These are phyloP conservation scores for Vespertilio murinus DNA, from an alignment of 2,797 vertebrate genomes.

Conservation along the genomic window DNA sequence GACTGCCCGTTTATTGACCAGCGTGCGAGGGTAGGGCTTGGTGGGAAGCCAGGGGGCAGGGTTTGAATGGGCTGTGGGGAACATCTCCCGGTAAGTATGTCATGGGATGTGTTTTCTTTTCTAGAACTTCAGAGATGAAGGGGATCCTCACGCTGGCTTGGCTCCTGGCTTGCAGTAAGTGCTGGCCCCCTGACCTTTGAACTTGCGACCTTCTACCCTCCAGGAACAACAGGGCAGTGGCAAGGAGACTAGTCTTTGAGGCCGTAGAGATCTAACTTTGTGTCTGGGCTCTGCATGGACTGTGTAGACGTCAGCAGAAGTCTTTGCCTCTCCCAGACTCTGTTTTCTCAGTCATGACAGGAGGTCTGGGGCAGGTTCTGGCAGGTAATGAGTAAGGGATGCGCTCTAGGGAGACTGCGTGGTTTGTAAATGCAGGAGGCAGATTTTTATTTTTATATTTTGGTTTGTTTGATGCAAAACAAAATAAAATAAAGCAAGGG, in stretches of 20 bases:
- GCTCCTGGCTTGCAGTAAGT: conserved; percentile 72
- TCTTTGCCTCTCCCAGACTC: background rate
- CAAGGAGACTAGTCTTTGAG: background rate
- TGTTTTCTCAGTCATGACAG: background rate
- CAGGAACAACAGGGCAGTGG: fast-evolving
- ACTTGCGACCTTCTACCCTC: background rate
- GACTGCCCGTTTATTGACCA: background rate
- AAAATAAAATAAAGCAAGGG: background rate
- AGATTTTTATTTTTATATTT: background rate
- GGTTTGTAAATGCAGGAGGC: background rate
- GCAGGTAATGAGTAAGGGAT: background rate
- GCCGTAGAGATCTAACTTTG: background rate
- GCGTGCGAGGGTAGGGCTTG: fast-evolving
- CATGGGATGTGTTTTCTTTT: conserved; percentile 45
- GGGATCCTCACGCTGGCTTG: conserved; percentile 44
- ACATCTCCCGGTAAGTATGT: background rate
- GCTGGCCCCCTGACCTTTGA: background rate
- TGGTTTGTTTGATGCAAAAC: background rate
- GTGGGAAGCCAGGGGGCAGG: background rate
- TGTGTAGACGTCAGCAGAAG: fast-evolving
- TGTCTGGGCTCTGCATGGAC: background rate
- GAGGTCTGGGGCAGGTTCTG: fast-evolving
- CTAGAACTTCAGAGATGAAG: conserved; percentile 65
- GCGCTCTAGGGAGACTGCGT: fast-evolving
- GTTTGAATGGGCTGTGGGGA: background rate